These are phyloP conservation scores for Prunella strophiata DNA, from an alignment of 2,797 vertebrate genomes.

Conservation along the genomic window DNA sequence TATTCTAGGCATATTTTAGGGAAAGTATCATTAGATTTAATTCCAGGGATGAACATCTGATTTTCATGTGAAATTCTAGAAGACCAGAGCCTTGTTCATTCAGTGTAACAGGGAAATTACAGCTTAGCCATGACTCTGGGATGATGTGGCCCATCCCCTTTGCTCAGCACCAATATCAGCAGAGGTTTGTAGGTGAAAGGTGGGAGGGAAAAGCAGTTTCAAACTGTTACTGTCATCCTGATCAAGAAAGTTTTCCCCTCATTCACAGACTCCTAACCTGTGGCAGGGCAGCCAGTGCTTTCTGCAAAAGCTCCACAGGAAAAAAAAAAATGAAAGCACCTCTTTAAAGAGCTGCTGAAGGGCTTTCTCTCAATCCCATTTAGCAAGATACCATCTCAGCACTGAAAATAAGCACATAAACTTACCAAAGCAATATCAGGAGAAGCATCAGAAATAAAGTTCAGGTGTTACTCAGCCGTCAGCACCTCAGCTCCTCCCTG, in stretches of 20 bases:
- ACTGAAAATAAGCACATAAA: conserved; percentile 29
- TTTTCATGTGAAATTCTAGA: conserved; percentile 3
- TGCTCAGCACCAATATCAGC: neutral
- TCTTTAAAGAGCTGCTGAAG: neutral
- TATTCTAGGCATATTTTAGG: neutral
- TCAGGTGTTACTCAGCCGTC: neutral
- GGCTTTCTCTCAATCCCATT: neutral
- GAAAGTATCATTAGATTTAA: conserved; percentile 15
- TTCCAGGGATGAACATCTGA: neutral
- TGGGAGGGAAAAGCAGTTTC: neutral
- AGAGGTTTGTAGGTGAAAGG: neutral
- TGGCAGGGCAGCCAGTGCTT: neutral
- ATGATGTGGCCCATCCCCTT: neutral
- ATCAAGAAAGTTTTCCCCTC: neutral
- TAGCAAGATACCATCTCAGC: conserved; percentile 19
- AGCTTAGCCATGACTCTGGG: neutral
- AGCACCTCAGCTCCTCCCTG: conserved; percentile 37
- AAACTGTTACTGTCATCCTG: neutral
- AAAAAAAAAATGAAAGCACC: neutral
- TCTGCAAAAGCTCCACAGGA: neutral
- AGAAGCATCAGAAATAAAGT: neutral
- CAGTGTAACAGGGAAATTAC: neutral
- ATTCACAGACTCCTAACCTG: neutral
- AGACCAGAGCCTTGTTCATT: neutral
- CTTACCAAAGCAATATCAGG: conserved; percentile 55